Conservation (phyloP, 92 coral and sea anemone genomes). For the Virgularia gustaviana region DNA sequence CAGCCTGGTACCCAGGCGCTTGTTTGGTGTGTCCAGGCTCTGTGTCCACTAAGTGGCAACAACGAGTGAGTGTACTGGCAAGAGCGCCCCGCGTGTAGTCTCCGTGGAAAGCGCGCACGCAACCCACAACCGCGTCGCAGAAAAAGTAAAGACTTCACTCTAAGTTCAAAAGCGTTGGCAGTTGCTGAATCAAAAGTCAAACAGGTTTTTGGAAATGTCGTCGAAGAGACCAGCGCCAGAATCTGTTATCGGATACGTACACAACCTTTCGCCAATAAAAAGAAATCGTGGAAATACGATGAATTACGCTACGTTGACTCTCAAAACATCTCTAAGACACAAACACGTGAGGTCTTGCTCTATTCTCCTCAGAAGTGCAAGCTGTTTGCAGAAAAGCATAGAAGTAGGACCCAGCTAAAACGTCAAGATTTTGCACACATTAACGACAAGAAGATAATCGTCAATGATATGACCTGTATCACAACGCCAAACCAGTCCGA, state of each 20-base stretch:
- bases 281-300: constrained; percentile 26
- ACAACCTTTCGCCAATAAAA: constrained; percentile 38
- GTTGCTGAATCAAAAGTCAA: no score
- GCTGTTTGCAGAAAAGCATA: constrained; percentile 45
- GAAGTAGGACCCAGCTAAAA: constrained; percentile 46
- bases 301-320: constrained; percentile 25
- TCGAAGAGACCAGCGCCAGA: not conserved
- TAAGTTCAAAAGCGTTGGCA: no score
- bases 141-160: no score
- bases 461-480: constrained; percentile 55
- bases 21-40: no score
- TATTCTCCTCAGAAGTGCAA: constrained; percentile 55
- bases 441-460: constrained; percentile 49
- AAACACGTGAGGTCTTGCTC: constrained; percentile 30
- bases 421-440: constrained; percentile 52
- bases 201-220: no score
- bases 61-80: no score
- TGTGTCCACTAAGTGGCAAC: no score
- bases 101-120: no score
- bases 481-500: constrained; percentile 42
- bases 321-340: constrained; percentile 26
- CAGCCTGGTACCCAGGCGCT: no score
- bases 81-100: no score
- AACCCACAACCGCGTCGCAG: no score
- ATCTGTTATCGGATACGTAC: constrained; percentile 32